These are phyloP conservation scores for Araneus ventricosus DNA, from an alignment of 1,140 invertebrate species.

Conservation along the genomic window DNA sequence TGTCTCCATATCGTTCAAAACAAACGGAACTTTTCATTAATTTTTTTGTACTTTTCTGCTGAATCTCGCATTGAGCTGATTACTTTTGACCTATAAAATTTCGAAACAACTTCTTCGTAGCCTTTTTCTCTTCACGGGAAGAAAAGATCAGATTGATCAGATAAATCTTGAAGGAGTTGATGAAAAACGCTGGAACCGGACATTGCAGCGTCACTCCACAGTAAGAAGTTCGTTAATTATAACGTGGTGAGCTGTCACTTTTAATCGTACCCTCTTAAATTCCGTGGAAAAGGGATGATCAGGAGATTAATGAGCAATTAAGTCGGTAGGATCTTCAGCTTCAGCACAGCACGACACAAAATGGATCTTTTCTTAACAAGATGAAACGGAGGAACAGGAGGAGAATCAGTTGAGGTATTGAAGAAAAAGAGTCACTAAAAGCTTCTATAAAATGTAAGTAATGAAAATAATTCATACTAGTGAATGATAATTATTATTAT, in stretches of 20 bases:
- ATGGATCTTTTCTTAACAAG: background rate
- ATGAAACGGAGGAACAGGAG: background rate
- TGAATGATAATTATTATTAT: too few species aligned
- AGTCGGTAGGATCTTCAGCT: background rate
- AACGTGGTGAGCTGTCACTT: conserved; percentile 17
- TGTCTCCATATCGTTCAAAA: too few species aligned
- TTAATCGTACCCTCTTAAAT: background rate
- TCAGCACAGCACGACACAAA: background rate
- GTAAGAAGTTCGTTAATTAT: conserved; percentile 4
- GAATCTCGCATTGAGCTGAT: too few species aligned
- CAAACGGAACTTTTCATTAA: too few species aligned
- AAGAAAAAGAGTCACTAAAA: background rate
- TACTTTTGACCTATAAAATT: conserved; percentile 4
- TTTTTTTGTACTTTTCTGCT: too few species aligned
- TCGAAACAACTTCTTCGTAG: background rate
- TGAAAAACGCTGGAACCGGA: background rate
- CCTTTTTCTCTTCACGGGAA: background rate
- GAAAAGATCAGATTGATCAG: background rate
- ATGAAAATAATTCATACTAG: background rate
- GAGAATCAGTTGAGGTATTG: background rate
- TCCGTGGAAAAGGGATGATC: background rate
- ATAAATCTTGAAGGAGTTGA: background rate
- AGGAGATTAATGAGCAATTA: background rate
- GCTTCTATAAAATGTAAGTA: conserved; percentile 10
- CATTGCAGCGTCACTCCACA: background rate